Evolutionary conservation across 2,113 vertebrate species (phyloP), one percentile per base, ranked within the genome.

Genomic region (Hyaena hyaena): DNA sequence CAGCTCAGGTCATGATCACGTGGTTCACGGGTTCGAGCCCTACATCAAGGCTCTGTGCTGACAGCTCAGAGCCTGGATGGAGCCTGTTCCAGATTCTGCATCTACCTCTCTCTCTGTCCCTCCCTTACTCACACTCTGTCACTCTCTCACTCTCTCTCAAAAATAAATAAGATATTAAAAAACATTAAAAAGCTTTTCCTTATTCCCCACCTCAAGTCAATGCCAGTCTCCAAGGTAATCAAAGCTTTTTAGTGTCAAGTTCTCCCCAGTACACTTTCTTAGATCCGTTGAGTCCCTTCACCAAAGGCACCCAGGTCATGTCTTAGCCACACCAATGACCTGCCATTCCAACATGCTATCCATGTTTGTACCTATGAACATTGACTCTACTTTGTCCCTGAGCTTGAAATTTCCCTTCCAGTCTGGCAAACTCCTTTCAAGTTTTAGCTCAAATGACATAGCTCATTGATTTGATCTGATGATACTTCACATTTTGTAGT

Each of bases 401-500:
- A 80, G 66, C 90, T 58, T 90, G 80, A 80, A 63, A 63, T 74
- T 85, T 63, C 43, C 74, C 19, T 45, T 95, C 45, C 24, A 81
- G 19, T 50, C 82, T 81, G n/a, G 76, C 82, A 95, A 96, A 45
- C 23, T 65, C 50, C 26, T 96, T 92, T 85, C 35, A 77, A 82
- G 55, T 58, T 79, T 88, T 66, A 68, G 71, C 19, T 58, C 77
- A 19, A 28, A 63, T 12, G 68, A 55, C 19, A 31, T 39, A 16
- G 61, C 53, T 93, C 28, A 50, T 4, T 63, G 53, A 92, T 68
- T 88, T 35, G 88, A 84, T 58, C 66, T 73, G 86, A 89, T 15
- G 71, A 43, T 9, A 68, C 9, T 74, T 73, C 81, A 88, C 92
- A 90, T 33, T 45, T 39, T 0, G 58, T 55, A 81, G 43, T 63